Base-by-base conservation (phyloP, 2,888 invertebrate species). In the Latheticus oryzae region DNA sequence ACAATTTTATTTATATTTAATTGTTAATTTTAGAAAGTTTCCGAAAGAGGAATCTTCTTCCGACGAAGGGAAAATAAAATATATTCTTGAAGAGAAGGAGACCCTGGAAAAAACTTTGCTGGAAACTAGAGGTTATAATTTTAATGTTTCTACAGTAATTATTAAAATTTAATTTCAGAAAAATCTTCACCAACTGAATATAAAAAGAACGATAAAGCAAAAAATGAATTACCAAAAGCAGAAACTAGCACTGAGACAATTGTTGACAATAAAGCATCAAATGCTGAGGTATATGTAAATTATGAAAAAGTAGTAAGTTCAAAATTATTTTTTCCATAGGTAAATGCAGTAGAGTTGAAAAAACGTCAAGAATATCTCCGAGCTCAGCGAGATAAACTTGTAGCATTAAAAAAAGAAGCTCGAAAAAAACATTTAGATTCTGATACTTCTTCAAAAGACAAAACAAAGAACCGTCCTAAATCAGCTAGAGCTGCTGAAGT, bases 381-480 rank as follows among this genome's bases (percentile, higher is more conserved):
- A 47, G 87, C 90, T 58, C 96, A 97, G 75, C 84, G 97, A 13
- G 97, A 97, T 77, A 94, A 95, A 74, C 83, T 97, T 45, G 83
- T 97, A 30, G 91, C 91, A 11, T 80, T 96, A 73, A 97, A 97
- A 78, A 92, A 91, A 73, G 89, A 91, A 74, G 94, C 91, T 12
- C 84, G 97, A 11, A 90, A 91, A 72, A 89, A 90, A 66, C 87
- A 91, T 73, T 80, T 95, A 3, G 85, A 84, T 21, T 85, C 84
- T 7, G 87, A 87, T 45, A 79, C 79, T 0, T 23, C 7, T 2
- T 70, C 75, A 56, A 79, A 77, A 67, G 60, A 53, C 5, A 54
- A 43, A 4, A 35, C 60, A 0, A 69, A 64, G 33, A 56, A 63
- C 2, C 74, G 89, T 17, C 93, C 93, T 0, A 86, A 86, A 52